Base-by-base conservation (phyloP, 2,888 invertebrate genomes). In the Parnassius apollo region DNA sequence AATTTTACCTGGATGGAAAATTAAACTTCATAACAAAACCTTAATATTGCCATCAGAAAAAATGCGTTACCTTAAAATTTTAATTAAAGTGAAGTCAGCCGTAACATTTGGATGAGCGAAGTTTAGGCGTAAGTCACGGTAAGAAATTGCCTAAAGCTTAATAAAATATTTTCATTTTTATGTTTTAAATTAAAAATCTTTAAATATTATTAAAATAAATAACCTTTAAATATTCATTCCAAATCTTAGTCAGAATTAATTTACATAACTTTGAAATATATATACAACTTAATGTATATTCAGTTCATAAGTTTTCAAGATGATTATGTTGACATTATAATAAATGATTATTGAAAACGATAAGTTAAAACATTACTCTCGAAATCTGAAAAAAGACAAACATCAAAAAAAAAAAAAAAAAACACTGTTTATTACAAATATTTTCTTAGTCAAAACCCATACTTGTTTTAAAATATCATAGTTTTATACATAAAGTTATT, bases 111-210 rank as follows among this genome's bases (percentile, higher is more conserved):
- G 13, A 44, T 42, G 18, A 42, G 42, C 42, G 9, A 54, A 54
- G 54, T 54, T 54, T 54, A 13, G n/a, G 42, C 42, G n/a, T 54
- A 42, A 54, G 54, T 54, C 42, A 44, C 22, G 25, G 52, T 53
- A 53, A n/a, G 2, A 53, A 35, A 53, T 22, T 35, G 18, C n/a
- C 12, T 35, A 22, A 9, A 35, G 52, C 9, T 53, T 35, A 25
- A 53, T 53, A 22, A 53, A 53, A 35, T 35, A 11, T 25, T 53
- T 53, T 7, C 0, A 4, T 7, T 35, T 35, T 35, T 35, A 35
- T 35, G 35, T 35, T 35, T 35, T 4, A 35, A 35, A 35, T 35
- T 35, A 35, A 35, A 12, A n/a, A 13, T 49, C 2, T 49, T n/a
- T 49, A 35, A 35, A 49, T 49, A 12, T 4, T 49, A 7, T 49